Base-by-base conservation (phyloP, 1,140 invertebrate genomes). In the Neuroterus valhalla region DNA sequence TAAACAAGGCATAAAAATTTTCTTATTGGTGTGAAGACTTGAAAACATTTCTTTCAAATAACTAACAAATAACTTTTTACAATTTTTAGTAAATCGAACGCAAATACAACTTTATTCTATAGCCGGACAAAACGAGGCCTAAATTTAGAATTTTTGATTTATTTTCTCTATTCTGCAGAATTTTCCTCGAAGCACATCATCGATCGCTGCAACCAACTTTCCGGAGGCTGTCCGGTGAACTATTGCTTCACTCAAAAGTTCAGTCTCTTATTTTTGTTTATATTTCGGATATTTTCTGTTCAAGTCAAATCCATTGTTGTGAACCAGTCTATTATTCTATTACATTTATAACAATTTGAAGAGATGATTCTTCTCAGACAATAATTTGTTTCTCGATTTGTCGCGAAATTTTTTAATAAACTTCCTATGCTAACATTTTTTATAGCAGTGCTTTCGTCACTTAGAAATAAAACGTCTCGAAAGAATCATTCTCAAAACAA, bases 291-390 rank as follows among this genome's bases (percentile, higher is more conserved):
- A 62, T 62, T 52, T 52, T 52, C 50, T 52, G 10, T 52, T 52
- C 12, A 52, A 26, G 26, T 62, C 55, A 62, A 62, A 62, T 62
- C 55, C 55, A 62, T 62, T 62, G 52, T 62, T 62, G 55, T 62
- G 55, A 62, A 23, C 55, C 55, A 62, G 55, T 62, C 55, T 62
- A 62, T 62, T 26, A 38, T 5, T 38, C 31, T 38, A 38, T 38
- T 38, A 38, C 10, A 38, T 38, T 38, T 62, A 15, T 10, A 50
- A 62, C 14, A 62, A 15, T 15, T 2, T 3, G 26, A 23, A 31
- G 52, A 23, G 26, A 26, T 31, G 14, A 62, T n/a, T n/a, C 1
- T 38, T 38, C 15, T 62, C 31, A 38, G 8, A 38, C 31, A 38
- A 8, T 8, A 38, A 38, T 38, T 38, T 10, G 3, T 38, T 10